phyloP scores from a whole-genome alignment of 1,140 invertebrate species.

The Hypsibius dujardini region DNA sequence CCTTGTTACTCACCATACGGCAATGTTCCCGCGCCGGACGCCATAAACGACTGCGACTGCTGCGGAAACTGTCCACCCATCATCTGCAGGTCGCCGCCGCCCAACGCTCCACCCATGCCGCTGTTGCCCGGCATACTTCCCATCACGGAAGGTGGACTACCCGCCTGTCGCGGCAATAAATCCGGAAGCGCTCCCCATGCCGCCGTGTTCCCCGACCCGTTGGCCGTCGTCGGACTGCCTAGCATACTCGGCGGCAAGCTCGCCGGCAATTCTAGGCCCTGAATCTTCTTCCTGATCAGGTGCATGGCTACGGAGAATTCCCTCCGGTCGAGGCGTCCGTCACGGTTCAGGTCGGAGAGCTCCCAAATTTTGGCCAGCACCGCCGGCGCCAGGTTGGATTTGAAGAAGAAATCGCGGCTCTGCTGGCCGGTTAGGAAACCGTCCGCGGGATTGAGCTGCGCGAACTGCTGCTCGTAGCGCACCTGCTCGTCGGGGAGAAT shows the following conservation, averaged over 20 bases:
- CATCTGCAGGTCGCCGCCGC: not conserved
- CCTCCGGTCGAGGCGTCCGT: slow-evolving; percentile 86
- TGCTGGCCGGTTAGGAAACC: slow-evolving; percentile 80
- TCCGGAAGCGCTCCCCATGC: slow-evolving; percentile 27
- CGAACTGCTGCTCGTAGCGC: slow-evolving; percentile 79
- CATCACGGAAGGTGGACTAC: not conserved
- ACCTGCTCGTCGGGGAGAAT: slow-evolving; percentile 65
- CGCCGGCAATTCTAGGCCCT: slow-evolving; percentile 69
- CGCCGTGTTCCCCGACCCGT: slow-evolving; percentile 21
- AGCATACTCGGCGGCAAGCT: slow-evolving; percentile 53
- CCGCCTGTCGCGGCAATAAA: slow-evolving; percentile 4
- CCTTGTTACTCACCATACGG: too few species aligned
- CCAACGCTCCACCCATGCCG: not conserved
- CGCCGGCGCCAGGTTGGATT: slow-evolving; percentile 67
- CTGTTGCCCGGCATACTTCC: slow-evolving; percentile 28
- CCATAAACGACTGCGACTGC: too few species aligned
- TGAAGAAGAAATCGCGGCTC: slow-evolving; percentile 79
- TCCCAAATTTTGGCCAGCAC: slow-evolving; percentile 86
- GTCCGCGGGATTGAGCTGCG: slow-evolving; percentile 60
- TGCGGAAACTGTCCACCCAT: not conserved
- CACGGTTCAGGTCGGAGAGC: slow-evolving; percentile 81
- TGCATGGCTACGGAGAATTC: slow-evolving; percentile 97
- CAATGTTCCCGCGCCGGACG: too few species aligned
- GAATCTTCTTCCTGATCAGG: slow-evolving; percentile 78
- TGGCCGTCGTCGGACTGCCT: slow-evolving; percentile 32